Conservation (phyloP, 2,888 invertebrate species). For the Nebria brevicollis region DNA sequence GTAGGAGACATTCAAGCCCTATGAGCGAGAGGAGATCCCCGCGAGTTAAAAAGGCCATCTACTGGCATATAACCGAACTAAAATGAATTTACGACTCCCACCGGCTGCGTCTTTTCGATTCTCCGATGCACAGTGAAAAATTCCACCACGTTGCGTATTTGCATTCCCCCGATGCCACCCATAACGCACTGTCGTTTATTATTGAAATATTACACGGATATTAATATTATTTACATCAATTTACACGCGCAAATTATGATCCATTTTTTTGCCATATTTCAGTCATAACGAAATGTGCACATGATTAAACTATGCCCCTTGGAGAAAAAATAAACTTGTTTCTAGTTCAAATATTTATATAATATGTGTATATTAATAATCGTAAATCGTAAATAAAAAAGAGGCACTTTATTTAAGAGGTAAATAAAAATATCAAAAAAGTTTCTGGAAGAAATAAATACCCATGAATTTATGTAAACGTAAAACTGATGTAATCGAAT, state of each 20-base stretch:
- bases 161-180: constrained; percentile 2
- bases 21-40: constrained; percentile 13
- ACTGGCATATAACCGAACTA: constrained; percentile 23
- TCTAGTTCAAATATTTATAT: too few relatives aligned
- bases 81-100: constrained; percentile 25
- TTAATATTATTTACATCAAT: constrained; percentile 15
- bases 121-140: constrained; percentile 10
- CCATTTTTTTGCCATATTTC: not conserved
- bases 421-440: not conserved
- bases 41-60: constrained; percentile 21
- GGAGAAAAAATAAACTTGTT: too few relatives aligned
- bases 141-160: constrained; percentile 17
- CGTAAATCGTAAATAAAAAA: too few relatives aligned
- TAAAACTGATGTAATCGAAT: not conserved
- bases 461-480: not conserved
- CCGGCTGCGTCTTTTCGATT: constrained; percentile 17
- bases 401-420: too few relatives aligned
- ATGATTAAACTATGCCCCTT: not conserved
- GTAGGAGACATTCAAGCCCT: not conserved
- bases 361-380: too few relatives aligned
- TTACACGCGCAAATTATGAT: constrained; percentile 5
- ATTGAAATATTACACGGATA: constrained; percentile 20
- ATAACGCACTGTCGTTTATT: constrained; percentile 14
- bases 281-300: not conserved
- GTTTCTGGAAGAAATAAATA: not conserved